A percentile compares a stretch with the other conserved stretches of the same genome.
These are phyloP conservation scores for Apamea sordens DNA, from an alignment of 2,888 invertebrate species.

Conservation along the genomic window DNA sequence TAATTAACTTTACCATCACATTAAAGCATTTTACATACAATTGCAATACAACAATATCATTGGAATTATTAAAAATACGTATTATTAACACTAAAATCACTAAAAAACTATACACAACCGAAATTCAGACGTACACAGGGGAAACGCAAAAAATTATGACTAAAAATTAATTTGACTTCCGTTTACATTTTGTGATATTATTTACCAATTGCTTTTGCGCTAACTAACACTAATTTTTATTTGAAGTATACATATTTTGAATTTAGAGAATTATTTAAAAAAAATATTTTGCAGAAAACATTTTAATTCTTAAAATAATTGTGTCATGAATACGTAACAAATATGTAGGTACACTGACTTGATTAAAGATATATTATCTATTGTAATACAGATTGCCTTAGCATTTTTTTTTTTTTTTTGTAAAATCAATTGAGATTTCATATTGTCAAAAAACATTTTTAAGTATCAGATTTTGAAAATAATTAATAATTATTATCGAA, in stretches of 20 bases:
- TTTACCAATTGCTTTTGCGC: constrained; percentile 75
- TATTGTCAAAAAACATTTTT: constrained; percentile 37
- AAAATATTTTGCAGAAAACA: constrained; percentile 9
- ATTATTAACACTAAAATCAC: constrained; percentile 64
- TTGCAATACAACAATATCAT: constrained; percentile 68
- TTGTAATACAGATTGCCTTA: background rate
- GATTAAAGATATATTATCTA: background rate
- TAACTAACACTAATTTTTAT: constrained; percentile 43
- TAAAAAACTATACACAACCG: constrained; percentile 77
- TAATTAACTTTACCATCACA: constrained; percentile 70
- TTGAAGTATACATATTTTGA: constrained; percentile 17
- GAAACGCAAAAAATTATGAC: constrained; percentile 60
- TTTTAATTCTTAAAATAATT: constrained; percentile 11
- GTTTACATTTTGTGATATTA: constrained; percentile 82
- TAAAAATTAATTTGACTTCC: constrained; percentile 84
- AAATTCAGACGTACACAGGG: constrained; percentile 75
- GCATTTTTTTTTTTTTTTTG: background rate
- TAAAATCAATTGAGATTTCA: constrained; percentile 17
- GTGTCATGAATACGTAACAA: constrained; percentile 3
- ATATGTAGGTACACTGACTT: background rate
- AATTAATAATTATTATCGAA: constrained; percentile 18
- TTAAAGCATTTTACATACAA: constrained; percentile 71
- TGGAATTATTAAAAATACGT: constrained; percentile 67
- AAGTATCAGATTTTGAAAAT: constrained; percentile 29
- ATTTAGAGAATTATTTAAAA: constrained; percentile 27